Conservation (phyloP, 1,140 invertebrate species). For the Trinorchestia longiramus region DNA sequence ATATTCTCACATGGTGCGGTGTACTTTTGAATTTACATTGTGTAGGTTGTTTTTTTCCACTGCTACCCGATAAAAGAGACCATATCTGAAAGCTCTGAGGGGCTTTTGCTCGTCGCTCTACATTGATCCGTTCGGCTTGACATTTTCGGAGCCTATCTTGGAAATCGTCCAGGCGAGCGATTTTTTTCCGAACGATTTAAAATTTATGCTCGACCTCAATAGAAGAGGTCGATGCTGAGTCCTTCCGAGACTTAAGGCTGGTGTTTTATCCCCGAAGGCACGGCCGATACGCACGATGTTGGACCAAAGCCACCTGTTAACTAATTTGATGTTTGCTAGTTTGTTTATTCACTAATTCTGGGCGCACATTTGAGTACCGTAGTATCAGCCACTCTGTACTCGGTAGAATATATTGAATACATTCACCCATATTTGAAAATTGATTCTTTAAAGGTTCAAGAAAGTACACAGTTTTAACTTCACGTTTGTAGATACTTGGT, state of each 20-base stretch:
- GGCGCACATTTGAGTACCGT: neutral
- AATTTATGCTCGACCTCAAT: conserved; percentile 32
- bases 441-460: too few species aligned
- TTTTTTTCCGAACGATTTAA: conserved; percentile 15
- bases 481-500: too few species aligned
- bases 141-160: conserved; percentile 25
- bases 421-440: neutral
- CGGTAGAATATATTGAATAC: neutral
- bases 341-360: neutral
- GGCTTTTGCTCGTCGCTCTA: neutral
- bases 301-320: neutral
- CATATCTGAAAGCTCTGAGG: neutral
- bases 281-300: neutral
- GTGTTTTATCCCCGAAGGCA: neutral
- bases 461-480: too few species aligned
- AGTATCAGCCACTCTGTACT: neutral
- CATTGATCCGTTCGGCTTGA: neutral
- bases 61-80: neutral
- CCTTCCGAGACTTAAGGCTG: neutral
- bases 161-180: conserved; percentile 3
- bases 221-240: neutral
- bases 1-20: neutral
- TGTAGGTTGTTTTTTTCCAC: neutral
- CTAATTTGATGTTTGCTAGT: neutral
- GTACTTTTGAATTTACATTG: neutral